Evolutionary conservation across 2,113 vertebrate genomes (phyloP), one percentile per base, ranked within the genome.

Genomic region (Tretioscincus oriximinensis): DNA sequence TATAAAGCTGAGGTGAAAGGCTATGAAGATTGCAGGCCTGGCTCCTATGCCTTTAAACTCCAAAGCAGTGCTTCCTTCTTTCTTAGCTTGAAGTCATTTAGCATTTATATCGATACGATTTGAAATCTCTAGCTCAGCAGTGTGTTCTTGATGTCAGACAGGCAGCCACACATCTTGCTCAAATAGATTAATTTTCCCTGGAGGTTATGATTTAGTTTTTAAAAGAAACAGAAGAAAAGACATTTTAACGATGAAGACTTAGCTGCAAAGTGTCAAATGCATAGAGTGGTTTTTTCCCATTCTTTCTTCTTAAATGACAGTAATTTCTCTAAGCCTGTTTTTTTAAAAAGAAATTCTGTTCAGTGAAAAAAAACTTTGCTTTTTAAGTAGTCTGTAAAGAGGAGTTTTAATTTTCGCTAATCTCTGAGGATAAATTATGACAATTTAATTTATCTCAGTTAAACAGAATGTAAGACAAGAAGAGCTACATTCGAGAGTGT

Each of bases 61-160:
- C 66, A 70, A 76, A 65, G 73, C 73, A 76, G 21, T 70, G 26
- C 80, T 82, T 82, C 72, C 47, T 74, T 67, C 45, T 41, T 76
- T 66, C 73, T 70, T 29, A 47, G 51, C 73, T 26, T 70, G 65
- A 68, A 76, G 80, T 76, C 80, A 82, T 82, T 82, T 82, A 76
- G 41, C 80, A 76, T 76, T 82, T 76, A 76, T 82, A 82, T 82
- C 58, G 54, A 82, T 82, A 82, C 47, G 77, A 71, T 63, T 65
- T 49, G 73, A 82, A 82, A 82, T 82, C 80, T 82, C 80, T n/a
- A 82, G 80, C 80, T 82, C 80, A 82, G 73, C 73, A 82, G 22
- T 76, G 73, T 76, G 54, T 82, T 76, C 80, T 70, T 82, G 80
- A 35, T 69, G 73, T 66, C 80, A 76, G 80, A 82, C 80, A 82